phyloP scores from a whole-genome alignment of 2,113 vertebrate species.

The Cavia aperea region DNA sequence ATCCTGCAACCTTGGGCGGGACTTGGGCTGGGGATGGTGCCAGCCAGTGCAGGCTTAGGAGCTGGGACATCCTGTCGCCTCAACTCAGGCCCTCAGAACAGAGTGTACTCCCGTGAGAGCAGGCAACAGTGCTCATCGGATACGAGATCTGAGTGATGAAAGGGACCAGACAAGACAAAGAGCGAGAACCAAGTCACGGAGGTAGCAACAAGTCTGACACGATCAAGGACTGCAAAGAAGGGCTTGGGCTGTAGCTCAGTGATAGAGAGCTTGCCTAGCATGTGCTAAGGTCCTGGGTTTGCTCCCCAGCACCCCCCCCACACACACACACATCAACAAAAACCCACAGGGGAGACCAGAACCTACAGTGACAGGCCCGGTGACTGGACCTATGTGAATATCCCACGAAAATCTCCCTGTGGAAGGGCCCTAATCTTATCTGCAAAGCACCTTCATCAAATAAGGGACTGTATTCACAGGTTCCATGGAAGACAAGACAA shows the following conservation, averaged over 20 bases:
- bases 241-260: neutral
- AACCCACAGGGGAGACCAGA: neutral
- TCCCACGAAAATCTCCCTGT: neutral
- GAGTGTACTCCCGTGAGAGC: slow-evolving; percentile 53
- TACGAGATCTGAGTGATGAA: slow-evolving; percentile 39
- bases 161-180: slow-evolving; percentile 18
- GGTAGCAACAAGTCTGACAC: slow-evolving; percentile 11
- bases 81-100: slow-evolving; percentile 54
- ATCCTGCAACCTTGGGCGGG: slow-evolving; percentile 57
- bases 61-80: slow-evolving; percentile 48
- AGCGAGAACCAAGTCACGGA: slow-evolving; percentile 46
- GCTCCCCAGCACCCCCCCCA: neutral
- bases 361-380: neutral
- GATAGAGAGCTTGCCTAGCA: neutral
- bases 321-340: neutral
- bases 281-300: neutral
- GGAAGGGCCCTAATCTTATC: neutral
- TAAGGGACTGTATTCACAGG: neutral
- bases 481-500: neutral
- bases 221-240: neutral
- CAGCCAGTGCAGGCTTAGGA: slow-evolving; percentile 46
- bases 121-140: slow-evolving; percentile 8
- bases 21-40: slow-evolving; percentile 55
- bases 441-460: neutral
- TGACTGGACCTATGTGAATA: neutral